Evolutionary conservation across 2,797 vertebrate genomes (phyloP).

Genomic region (Scolopax bukidnonensis): DNA sequence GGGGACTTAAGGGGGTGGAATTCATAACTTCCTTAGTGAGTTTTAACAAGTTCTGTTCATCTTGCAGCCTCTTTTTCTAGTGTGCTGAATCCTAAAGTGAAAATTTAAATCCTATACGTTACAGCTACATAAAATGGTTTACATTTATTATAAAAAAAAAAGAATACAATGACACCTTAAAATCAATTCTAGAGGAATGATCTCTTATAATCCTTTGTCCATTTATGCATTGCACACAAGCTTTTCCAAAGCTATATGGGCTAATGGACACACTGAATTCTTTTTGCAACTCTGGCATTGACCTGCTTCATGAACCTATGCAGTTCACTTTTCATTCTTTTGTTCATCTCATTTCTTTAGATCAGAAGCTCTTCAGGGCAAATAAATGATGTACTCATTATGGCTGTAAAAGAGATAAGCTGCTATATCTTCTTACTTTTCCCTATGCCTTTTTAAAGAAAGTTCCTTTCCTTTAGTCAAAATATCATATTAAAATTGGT

Average conservation of each 20-base stretch:
- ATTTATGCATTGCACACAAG: background rate
- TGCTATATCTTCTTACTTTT: background rate
- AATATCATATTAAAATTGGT: background rate
- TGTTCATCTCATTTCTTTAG: background rate
- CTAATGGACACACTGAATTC: background rate
- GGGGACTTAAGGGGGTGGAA: fast-evolving
- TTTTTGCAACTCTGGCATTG: background rate
- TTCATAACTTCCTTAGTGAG: background rate
- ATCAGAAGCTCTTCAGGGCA: background rate
- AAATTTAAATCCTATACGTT: background rate
- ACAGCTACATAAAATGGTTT: background rate
- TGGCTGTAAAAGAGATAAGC: background rate
- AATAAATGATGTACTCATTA: constrained; percentile 13
- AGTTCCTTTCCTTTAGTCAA: background rate
- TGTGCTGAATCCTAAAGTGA: background rate
- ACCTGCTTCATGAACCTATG: background rate
- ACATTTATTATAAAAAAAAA: background rate
- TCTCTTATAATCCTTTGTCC: background rate
- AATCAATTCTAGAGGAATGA: background rate
- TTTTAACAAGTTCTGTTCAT: background rate
- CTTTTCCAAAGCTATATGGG: background rate
- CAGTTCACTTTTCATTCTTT: background rate
- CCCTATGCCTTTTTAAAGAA: background rate
- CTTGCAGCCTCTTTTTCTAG: background rate
- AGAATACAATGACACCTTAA: background rate